Percentiles rank a stretch among this genome's conserved stretches.
Conservation (phyloP, 2,113 vertebrate species). For the Melanerpes aurifrons region DNA sequence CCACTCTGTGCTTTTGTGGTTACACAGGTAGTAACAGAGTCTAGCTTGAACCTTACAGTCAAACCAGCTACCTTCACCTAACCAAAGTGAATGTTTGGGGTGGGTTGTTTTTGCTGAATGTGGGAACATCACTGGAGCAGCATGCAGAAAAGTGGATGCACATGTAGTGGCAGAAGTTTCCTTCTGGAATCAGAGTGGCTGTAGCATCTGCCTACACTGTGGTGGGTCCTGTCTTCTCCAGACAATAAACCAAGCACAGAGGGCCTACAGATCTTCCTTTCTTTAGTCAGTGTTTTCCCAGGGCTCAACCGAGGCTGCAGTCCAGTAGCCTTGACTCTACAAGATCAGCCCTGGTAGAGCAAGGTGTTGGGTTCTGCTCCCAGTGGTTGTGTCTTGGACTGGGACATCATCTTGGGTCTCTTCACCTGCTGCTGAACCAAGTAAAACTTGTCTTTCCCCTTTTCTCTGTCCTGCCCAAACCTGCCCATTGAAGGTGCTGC, state of each 20-base stretch:
- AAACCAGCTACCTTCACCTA: neutral
- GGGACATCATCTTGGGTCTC: neutral
- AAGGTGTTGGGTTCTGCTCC: neutral
- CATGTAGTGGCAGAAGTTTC: neutral
- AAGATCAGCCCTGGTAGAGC: neutral
- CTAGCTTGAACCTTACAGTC: neutral
- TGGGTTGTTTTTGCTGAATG: neutral
- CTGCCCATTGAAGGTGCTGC: neutral
- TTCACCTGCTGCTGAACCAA: neutral
- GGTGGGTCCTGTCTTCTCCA: constrained; percentile 33
- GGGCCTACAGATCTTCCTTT: neutral
- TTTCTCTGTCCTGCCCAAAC: neutral
- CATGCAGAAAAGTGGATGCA: constrained; percentile 13
- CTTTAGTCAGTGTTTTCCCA: neutral
- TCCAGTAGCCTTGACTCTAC: neutral
- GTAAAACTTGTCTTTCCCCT: neutral
- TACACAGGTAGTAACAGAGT: neutral
- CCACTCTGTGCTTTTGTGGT: neutral
- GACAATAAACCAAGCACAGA: neutral
- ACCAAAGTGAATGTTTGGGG: neutral
- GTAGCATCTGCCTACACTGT: neutral
- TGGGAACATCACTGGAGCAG: neutral
- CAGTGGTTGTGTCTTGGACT: neutral
- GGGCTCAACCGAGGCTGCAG: neutral
- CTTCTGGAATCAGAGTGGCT: neutral